Evolutionary conservation across 1,140 invertebrate genomes (phyloP), one percentile per base, ranked within the genome.

Genomic region (Atta texana): DNA sequence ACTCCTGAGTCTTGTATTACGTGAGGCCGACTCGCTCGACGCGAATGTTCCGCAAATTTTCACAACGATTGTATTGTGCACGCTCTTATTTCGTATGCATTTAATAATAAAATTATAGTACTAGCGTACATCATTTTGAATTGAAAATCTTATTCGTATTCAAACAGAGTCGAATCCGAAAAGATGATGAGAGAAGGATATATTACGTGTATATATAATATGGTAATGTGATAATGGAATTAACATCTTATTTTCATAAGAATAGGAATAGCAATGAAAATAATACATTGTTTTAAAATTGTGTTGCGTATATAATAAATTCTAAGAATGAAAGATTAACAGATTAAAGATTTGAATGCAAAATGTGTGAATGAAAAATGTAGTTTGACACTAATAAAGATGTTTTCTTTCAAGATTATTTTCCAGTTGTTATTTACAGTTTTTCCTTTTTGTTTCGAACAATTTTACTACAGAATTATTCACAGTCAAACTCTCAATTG

Each of bases 1-100:
- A 89, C 28, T 71, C 16, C 44, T 53, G 8, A 59, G 49, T 34
- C 69, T 74, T 61, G 24, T 84, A 39, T 84, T 84, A 84, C 69
- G 80, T 75, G 69, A 84, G 24, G 28, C 24, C 24, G 24, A 24
- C 24, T 24, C 24, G 24, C 24, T 12, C 31, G 39, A 31, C 24
- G 34, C 55, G 24, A 74, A 72, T 44, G 21, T 84, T 75, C 39
- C 7, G 39, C 39, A 8, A 74, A 59, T 84, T 14, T 44, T n/a
- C 28, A 31, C 53, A 59, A 28, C 5, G 8, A 24, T 18, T 55
- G 28, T 8, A 44, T 78, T 78, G 31, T 68, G 24, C 24, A 53
- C 34, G 7, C 63, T 18, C 24, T 44, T 44, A 34, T 64, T 34
- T 6, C 14, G 21, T 24, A 14, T 5, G 8, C 5, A n/a, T 16